Conservation (phyloP, 2,888 invertebrate species). For the Lepidonotus clava region DNA sequence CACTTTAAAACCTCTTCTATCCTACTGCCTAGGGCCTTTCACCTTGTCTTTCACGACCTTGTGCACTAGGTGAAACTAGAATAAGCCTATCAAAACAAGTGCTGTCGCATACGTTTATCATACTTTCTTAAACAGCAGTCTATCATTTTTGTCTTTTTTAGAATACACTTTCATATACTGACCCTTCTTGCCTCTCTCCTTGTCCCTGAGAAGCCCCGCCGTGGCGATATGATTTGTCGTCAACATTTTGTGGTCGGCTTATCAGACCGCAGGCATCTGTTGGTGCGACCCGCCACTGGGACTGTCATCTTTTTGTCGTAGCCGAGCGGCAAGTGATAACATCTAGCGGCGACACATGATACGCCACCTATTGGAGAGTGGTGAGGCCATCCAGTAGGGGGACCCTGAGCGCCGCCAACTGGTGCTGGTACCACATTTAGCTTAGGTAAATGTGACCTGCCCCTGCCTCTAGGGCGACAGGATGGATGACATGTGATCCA, state of each 20-base stretch:
- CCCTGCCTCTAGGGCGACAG: no score
- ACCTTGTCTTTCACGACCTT: no score
- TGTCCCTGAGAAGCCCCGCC: not conserved
- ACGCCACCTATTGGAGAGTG: not conserved
- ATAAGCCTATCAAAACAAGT: no score
- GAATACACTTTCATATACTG: not conserved
- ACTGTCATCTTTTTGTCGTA: conserved; percentile 11
- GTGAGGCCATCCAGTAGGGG: not conserved
- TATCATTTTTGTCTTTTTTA: no score
- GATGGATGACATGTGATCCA: no score
- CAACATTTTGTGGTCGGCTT: not conserved
- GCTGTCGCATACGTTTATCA: no score
- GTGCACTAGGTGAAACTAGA: no score
- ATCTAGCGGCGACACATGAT: conserved; percentile 9
- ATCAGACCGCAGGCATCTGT: conserved; percentile 43
- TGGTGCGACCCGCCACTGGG: not conserved
- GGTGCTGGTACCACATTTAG: not conserved
- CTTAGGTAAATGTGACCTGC: not conserved
- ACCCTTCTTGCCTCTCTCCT: not conserved
- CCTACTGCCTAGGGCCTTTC: no score
- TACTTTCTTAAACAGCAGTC: no score
- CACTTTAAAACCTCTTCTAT: no score
- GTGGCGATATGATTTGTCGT: not conserved
- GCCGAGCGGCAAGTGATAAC: not conserved
- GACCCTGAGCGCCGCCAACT: not conserved